These are phyloP conservation scores for Gadus chalcogrammus DNA, from an alignment of 2,113 vertebrate species.

Conservation along the genomic window DNA sequence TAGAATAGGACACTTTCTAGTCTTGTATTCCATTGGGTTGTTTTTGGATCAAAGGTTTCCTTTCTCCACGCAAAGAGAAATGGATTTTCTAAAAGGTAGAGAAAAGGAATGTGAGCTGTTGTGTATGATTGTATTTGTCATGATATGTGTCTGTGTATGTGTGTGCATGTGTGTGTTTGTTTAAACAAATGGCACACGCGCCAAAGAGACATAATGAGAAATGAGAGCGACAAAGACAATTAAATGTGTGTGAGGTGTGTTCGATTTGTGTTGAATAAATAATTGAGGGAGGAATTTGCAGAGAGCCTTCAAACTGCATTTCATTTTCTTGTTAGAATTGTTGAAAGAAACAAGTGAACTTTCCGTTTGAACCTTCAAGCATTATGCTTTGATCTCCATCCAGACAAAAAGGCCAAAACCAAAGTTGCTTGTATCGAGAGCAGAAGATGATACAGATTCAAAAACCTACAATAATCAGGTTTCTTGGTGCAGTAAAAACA, in stretches of 20 bases:
- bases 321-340: too few species aligned
- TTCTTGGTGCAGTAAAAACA: too few species aligned
- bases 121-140: background rate
- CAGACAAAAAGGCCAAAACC: too few species aligned
- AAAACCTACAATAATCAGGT: too few species aligned
- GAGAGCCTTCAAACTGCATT: too few species aligned
- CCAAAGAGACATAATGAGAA: too few species aligned
- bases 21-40: conserved; percentile 28
- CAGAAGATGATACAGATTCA: too few species aligned
- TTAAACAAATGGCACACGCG: background rate
- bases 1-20: conserved; percentile 27
- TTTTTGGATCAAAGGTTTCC: conserved; percentile 39
- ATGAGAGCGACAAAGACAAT: background rate
- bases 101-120: conserved; percentile 19
- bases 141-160: background rate
- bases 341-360: too few species aligned
- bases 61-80: conserved; percentile 33
- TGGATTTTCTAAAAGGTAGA: conserved; percentile 27
- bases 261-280: background rate
- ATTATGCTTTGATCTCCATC: too few species aligned
- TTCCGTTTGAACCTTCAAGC: too few species aligned
- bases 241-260: background rate
- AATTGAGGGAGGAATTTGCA: too few species aligned
- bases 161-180: background rate
- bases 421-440: too few species aligned